Evolutionary conservation across 2,888 invertebrate genomes (phyloP).

Genomic region (Phrixothrix hirtus): DNA sequence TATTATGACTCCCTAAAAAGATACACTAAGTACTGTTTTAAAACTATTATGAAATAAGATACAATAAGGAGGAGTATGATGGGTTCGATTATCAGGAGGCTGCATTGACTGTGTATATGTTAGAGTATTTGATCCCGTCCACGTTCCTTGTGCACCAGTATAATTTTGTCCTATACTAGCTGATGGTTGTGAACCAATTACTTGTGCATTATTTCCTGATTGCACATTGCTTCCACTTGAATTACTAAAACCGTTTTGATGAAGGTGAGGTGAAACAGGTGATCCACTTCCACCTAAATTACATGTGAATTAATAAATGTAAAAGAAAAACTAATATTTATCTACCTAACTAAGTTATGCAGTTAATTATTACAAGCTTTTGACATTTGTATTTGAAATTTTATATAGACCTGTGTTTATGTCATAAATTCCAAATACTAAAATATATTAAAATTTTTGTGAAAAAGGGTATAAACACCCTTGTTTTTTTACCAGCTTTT

Average conservation of each 20-base stretch:
- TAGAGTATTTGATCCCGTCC: constrained; percentile 89
- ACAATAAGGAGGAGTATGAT: constrained; percentile 65
- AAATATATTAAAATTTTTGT: no score
- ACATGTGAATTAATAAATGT: constrained; percentile 8
- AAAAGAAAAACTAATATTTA: constrained; percentile 2
- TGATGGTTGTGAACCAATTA: constrained; percentile 40
- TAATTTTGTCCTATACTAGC: constrained; percentile 47
- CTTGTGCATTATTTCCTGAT: constrained; percentile 36
- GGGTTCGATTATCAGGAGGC: constrained; percentile 69
- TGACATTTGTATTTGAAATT: no score
- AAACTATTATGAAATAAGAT: no score
- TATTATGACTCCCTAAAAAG: constrained; percentile 55
- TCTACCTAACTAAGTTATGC: not conserved
- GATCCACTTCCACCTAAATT: constrained; percentile 52
- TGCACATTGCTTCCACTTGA: constrained; percentile 34
- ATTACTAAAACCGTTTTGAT: constrained; percentile 57
- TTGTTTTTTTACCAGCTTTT: no score
- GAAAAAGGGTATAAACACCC: no score
- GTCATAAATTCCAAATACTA: no score
- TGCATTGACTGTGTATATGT: constrained; percentile 92
- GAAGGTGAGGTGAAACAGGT: constrained; percentile 59
- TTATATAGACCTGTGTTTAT: no score
- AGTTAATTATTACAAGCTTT: no score
- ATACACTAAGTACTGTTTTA: no score
- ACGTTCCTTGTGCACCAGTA: constrained; percentile 67